phyloP scores from a whole-genome alignment of 2,113 vertebrate genomes.

The Oreocharis arfaki region DNA sequence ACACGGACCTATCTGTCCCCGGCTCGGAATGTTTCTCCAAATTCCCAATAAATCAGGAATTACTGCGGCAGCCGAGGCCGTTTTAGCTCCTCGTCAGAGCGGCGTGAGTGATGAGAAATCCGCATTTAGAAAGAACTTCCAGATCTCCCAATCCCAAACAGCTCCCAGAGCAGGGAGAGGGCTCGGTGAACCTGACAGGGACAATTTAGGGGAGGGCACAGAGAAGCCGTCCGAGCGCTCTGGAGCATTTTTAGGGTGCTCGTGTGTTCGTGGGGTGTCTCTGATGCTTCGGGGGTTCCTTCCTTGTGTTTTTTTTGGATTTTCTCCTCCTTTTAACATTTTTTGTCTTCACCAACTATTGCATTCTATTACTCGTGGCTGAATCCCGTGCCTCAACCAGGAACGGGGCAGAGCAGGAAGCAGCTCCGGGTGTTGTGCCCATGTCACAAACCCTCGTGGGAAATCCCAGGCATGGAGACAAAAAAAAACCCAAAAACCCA shows the following conservation, averaged over 20 bases:
- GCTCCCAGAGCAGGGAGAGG: neutral
- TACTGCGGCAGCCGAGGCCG: neutral
- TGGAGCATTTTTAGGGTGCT: neutral
- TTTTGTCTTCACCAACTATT: neutral
- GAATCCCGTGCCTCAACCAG: neutral
- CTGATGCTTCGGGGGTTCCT: neutral
- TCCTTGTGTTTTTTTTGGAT: neutral
- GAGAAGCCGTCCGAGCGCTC: neutral
- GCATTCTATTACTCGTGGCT: neutral
- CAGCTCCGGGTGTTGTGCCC: neutral
- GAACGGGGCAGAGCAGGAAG: neutral
- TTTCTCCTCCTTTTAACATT: neutral
- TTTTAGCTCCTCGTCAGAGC: neutral
- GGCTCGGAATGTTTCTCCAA: neutral
- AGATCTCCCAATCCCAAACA: conserved; percentile 7
- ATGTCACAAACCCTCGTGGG: neutral
- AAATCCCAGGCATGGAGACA: neutral
- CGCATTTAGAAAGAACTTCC: conserved; percentile 35
- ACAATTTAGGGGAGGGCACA: neutral
- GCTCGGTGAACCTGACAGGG: neutral
- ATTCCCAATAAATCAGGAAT: neutral
- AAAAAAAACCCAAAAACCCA: no score
- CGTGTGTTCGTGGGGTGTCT: neutral
- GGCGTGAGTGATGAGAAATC: conserved; percentile 24
- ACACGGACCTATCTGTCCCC: conserved; percentile 11